Base-by-base conservation (phyloP, 2,888 invertebrate genomes). In the Agonum fuliginosum region DNA sequence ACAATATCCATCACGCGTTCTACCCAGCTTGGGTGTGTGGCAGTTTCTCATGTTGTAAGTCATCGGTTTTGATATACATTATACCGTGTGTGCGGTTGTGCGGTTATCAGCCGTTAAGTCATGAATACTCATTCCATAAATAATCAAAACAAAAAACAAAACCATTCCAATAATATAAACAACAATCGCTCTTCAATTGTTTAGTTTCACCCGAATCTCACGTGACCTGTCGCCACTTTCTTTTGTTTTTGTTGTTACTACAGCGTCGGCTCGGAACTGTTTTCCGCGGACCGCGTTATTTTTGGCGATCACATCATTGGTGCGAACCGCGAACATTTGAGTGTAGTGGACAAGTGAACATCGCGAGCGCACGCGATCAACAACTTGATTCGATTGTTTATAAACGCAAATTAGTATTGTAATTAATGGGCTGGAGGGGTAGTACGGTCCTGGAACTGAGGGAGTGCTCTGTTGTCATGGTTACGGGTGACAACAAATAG, bases 221-320 rank as follows among this genome's bases (percentile, higher is more conserved):
- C n/a, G n/a, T n/a, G n/a, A n/a, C n/a, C n/a, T n/a, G n/a, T n/a
- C 37, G 12, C n/a, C 8, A 37, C n/a, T 37, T 3, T 8, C 3
- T 3, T 1, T 37, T 37, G 37, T 37, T 37, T 37, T 37, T 48
- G 48, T 48, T 54, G 54, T 24, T 54, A 54, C 8, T 12, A 17
- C 43, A 12, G 14, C 12, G 17, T 19, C 48, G 71, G 22, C 58
- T 73, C 73, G 41, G 41, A 73, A 73, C 73, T 73, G 58, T 73
- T 73, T 58, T 73, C 73, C 24, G 65, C 30, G 37, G 17, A n/a
- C 41, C 34, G 17, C 37, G 73, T 73, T 73, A 73, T 73, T 73
- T 73, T 73, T 73, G 73, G 58, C 41, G 73, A 58, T 58, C 73
- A 37, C 73, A 73, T 73, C 73, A 58, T 14, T 65, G 20, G 65